phyloP scores from a whole-genome alignment of 2,888 invertebrate species.

The Hypomecis punctinalis region DNA sequence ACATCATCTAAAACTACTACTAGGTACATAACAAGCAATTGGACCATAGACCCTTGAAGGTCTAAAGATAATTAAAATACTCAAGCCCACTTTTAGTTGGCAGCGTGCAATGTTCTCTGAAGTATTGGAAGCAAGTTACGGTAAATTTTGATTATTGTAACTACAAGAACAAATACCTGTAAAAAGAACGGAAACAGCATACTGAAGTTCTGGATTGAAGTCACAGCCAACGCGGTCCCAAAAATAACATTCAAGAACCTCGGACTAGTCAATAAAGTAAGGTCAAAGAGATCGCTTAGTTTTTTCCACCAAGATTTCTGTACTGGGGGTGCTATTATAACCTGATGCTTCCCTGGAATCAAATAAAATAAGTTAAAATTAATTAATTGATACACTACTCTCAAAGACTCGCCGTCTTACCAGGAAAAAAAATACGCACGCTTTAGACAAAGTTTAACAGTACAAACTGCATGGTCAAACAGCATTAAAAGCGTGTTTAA shows the following conservation, averaged over 20 bases:
- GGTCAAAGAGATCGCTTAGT: conserved; percentile 84
- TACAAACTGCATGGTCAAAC: too few relatives aligned
- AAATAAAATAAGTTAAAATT: neutral
- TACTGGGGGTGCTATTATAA: conserved; percentile 23
- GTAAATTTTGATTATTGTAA: neutral
- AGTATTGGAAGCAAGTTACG: too few relatives aligned
- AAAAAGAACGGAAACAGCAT: conserved; percentile 89
- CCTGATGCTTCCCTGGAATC: conserved; percentile 51
- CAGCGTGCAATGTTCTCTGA: too few relatives aligned
- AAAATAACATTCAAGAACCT: conserved; percentile 88
- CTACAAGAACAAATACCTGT: conserved; percentile 65
- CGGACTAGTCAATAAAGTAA: conserved; percentile 86
- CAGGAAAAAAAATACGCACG: too few relatives aligned
- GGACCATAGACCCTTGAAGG: too few relatives aligned
- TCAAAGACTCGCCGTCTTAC: too few relatives aligned
- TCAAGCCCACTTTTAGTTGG: too few relatives aligned
- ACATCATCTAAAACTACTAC: too few relatives aligned
- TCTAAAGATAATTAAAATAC: too few relatives aligned
- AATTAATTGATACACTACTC: neutral
- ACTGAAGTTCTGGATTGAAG: conserved; percentile 89
- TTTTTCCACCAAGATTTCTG: conserved; percentile 59
- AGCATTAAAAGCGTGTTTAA: too few relatives aligned
- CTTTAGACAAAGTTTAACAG: too few relatives aligned
- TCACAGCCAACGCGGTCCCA: conserved; percentile 88
- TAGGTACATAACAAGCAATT: too few relatives aligned